Evolutionary conservation across 2,797 vertebrate genomes (phyloP).

Genomic region (Coccyzus lansbergi): DNA sequence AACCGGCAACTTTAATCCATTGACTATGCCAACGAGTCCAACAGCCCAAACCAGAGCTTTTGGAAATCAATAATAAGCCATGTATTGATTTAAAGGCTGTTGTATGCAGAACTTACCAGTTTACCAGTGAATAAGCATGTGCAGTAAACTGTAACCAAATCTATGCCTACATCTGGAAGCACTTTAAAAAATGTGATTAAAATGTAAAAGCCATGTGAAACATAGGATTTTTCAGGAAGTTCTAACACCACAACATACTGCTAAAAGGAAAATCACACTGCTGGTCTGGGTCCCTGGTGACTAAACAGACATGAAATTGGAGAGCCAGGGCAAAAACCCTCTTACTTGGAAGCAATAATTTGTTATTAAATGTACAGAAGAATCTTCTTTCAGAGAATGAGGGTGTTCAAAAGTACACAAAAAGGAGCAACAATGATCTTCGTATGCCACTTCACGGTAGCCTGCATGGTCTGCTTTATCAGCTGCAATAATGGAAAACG

Average conservation of each 20-base stretch:
- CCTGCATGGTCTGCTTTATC: not conserved
- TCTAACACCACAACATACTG: conserved; percentile 36
- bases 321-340: not conserved
- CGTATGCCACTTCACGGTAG: not conserved
- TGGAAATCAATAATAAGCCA: not conserved
- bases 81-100: not conserved
- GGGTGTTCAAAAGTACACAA: not conserved
- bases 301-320: not conserved
- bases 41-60: not conserved
- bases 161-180: conserved; percentile 38
- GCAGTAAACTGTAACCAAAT: conserved; percentile 24
- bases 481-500: not conserved
- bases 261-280: conserved; percentile 43
- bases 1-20: not conserved
- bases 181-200: conserved; percentile 27
- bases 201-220: conserved; percentile 40
- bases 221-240: conserved; percentile 47
- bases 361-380: not conserved
- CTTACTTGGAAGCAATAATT: not conserved
- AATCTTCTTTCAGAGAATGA: not conserved
- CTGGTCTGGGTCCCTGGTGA: not conserved
- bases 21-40: not conserved
- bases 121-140: not conserved
- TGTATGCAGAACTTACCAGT: not conserved
- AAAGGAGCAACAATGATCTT: not conserved